Conservation (phyloP, 1,140 invertebrate species). For the Panulirus ornatus region DNA sequence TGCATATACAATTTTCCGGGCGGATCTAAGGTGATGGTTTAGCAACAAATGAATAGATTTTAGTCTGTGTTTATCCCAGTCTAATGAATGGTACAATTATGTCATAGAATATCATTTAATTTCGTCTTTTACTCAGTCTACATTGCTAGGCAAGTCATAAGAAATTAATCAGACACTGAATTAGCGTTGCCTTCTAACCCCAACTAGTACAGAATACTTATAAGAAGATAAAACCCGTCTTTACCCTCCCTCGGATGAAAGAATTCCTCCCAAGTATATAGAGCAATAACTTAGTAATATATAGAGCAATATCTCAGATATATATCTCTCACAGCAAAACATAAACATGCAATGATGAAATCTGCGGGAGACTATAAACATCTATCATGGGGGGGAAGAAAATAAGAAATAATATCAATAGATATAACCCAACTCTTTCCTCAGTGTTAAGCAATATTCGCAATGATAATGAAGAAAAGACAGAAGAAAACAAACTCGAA, state of each 20-base stretch:
- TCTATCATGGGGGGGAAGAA: background rate
- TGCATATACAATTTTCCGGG: constrained; percentile 3
- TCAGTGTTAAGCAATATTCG: no score
- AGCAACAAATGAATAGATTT: background rate
- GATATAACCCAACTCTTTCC: background rate
- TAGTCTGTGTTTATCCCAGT: background rate
- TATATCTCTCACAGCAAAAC: background rate
- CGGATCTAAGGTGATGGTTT: constrained; percentile 1
- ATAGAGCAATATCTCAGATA: background rate
- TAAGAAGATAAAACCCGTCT: no score
- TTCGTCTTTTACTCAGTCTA: no score
- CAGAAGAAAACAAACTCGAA: background rate
- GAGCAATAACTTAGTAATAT: background rate
- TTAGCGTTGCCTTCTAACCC: no score
- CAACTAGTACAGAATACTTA: no score
- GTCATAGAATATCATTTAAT: background rate
- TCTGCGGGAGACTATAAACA: background rate
- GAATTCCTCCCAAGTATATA: no score
- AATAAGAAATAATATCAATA: background rate
- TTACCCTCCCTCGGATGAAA: no score
- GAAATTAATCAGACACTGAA: no score
- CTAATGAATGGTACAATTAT: background rate
- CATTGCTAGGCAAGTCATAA: no score
- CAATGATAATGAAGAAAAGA: no score
- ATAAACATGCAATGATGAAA: constrained; percentile 1